Base-by-base conservation (phyloP, 2,797 vertebrate genomes). In the Euthynnus affinis region DNA sequence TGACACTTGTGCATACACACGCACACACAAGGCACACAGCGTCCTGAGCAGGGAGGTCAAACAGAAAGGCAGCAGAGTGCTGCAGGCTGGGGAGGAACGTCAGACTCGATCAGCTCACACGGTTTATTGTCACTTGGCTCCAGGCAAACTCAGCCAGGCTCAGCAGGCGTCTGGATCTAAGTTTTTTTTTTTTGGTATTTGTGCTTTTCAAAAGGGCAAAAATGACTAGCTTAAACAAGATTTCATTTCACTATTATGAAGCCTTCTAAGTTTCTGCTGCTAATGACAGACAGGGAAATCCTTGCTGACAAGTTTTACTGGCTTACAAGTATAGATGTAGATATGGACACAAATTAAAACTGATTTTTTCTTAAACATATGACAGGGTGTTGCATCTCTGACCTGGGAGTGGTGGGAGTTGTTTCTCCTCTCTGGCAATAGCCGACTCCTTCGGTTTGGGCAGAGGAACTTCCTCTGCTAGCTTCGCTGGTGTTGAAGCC, bases 381-480 rank as follows among this genome's bases (percentile, higher is more conserved):
- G 17, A 25, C 5, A 17, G 57, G 32, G 17, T 20, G 55, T 25
- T 72, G 42, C 3, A 63, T 68, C 42, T 78, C 91, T 95, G 82
- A 99, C 98, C 98, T 96, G 98, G 98, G 76, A 99, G 95, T 4
- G 96, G 95, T 5, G 98, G 97, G 60, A 97, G 96, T 89, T 94
- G 97, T 78, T 99, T 99, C 48, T 96, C 96, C 44, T 96, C 95
- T 90, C 97, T 96, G 1, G 90, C 88, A 37, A 92, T 65, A 18
- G 94, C 87, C 23, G 98, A 95, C 85, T 99, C 98, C 81, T 94
- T 85, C 2, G 92, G 89, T 94, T 97, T 98, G 81, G 96, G 92
- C 71, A 95, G 79, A 62, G 92, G 83, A 52, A 90, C 72, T 63
- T 98, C 98, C 83, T 99, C 98, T 2, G 87, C 53, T 27, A 95